phyloP scores from a whole-genome alignment of 2,888 invertebrate genomes.

The Athalia circularis region DNA sequence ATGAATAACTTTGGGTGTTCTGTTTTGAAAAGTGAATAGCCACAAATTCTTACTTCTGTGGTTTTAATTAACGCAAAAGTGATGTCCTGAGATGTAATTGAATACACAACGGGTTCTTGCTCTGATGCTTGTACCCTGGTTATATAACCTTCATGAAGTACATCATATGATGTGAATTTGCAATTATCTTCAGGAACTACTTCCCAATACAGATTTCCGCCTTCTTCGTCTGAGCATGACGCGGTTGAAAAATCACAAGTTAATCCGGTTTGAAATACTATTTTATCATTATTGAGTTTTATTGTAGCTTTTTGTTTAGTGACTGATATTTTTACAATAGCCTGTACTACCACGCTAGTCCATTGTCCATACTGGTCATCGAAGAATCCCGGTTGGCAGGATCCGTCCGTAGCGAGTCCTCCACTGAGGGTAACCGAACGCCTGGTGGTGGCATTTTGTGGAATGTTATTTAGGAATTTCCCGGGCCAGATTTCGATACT shows the following conservation, averaged over 20 bases:
- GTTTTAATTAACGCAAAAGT: conserved; percentile 50
- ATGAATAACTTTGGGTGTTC: conserved; percentile 54
- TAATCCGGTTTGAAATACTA: conserved; percentile 8
- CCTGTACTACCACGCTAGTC: conserved; percentile 41
- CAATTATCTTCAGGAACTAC: conserved; percentile 26
- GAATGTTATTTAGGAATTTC: not conserved
- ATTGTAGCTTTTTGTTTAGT: conserved; percentile 35
- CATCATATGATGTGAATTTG: conserved; percentile 48
- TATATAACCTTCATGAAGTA: conserved; percentile 52
- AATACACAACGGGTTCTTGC: conserved; percentile 25
- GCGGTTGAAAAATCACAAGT: conserved; percentile 29
- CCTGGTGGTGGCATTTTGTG: not conserved
- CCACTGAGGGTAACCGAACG: not conserved
- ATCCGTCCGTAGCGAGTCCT: too few species aligned
- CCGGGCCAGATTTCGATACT: not conserved
- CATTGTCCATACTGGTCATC: conserved; percentile 45
- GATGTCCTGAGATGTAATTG: conserved; percentile 41
- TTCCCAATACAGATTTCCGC: conserved; percentile 49
- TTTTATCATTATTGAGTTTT: conserved; percentile 16
- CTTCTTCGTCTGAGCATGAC: conserved; percentile 47
- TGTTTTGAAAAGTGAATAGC: conserved; percentile 46
- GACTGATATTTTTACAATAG: conserved; percentile 21
- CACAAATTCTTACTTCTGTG: conserved; percentile 39
- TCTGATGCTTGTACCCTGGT: not conserved
- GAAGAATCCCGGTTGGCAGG: too few species aligned